Conservation (phyloP, 1,140 invertebrate genomes). For the Neodiprion fabricii region DNA sequence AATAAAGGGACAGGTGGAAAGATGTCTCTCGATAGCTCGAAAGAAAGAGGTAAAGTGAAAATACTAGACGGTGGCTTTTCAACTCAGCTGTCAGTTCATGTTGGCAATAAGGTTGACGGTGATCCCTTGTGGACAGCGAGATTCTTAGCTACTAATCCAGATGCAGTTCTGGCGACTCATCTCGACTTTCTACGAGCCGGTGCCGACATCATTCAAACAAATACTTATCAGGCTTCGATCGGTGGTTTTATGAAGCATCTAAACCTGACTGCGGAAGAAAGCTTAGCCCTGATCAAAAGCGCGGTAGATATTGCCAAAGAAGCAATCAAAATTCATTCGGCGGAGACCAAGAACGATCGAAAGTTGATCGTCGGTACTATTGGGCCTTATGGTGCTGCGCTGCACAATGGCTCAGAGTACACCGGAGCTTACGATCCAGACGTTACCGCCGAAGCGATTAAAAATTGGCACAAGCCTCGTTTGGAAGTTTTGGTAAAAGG, state of each 20-base stretch:
- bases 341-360: constrained; percentile 55
- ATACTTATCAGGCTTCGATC: constrained; percentile 88
- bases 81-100: constrained; percentile 75
- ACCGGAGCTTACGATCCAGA: constrained; percentile 80
- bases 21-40: background rate
- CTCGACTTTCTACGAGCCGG: constrained; percentile 82
- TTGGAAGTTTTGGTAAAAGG: constrained; percentile 77
- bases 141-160: constrained; percentile 74
- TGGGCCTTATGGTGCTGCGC: constrained; percentile 87
- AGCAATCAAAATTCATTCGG: constrained; percentile 65
- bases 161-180: constrained; percentile 77
- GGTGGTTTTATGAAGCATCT: constrained; percentile 78
- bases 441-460: constrained; percentile 71
- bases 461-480: constrained; percentile 81
- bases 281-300: constrained; percentile 71
- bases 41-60: constrained; percentile 45
- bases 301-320: constrained; percentile 73
- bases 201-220: constrained; percentile 83
- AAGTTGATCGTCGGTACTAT: constrained; percentile 82
- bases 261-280: constrained; percentile 66
- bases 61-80: constrained; percentile 83
- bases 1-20: background rate
- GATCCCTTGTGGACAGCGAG: constrained; percentile 84
- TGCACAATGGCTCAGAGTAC: constrained; percentile 91
- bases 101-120: constrained; percentile 72